These are phyloP conservation scores for Serranus cabrilla DNA, from an alignment of 2,797 vertebrate genomes.

Conservation along the genomic window DNA sequence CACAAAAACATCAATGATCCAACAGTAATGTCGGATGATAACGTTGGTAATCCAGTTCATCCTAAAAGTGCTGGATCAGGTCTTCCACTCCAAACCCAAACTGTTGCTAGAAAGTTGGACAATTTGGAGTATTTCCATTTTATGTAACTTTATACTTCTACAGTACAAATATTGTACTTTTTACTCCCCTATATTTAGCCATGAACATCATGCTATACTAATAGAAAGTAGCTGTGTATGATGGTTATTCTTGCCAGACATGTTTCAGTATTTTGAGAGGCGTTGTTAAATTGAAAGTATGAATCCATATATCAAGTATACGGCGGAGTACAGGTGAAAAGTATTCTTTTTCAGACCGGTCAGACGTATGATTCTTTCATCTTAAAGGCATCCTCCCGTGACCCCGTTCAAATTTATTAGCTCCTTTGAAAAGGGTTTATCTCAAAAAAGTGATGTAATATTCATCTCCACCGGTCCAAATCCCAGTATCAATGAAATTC, in stretches of 20 bases:
- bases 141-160: no score
- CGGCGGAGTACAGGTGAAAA: constrained; percentile 43
- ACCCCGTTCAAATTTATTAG: constrained; percentile 49
- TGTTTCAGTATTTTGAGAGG: not conserved
- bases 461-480: constrained; percentile 31
- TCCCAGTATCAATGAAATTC: constrained; percentile 55
- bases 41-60: not conserved
- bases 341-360: constrained; percentile 35
- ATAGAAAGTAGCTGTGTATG: not conserved
- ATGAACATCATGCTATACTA: not conserved
- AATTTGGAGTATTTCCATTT: no score
- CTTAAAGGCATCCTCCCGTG: constrained; percentile 26
- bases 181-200: no score
- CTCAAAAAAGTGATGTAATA: constrained; percentile 51
- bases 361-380: constrained; percentile 44
- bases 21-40: not conserved
- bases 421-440: constrained; percentile 61
- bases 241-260: not conserved
- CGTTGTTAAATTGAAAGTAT: constrained; percentile 34
- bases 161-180: no score
- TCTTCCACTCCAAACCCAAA: not conserved
- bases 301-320: constrained; percentile 27
- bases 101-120: not conserved
- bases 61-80: not conserved
- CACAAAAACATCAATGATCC: not conserved